A percentile compares a stretch with the other conserved stretches of the same genome.
phyloP scores from a whole-genome alignment of 2,797 vertebrate species.

The Sebastes reedi region DNA sequence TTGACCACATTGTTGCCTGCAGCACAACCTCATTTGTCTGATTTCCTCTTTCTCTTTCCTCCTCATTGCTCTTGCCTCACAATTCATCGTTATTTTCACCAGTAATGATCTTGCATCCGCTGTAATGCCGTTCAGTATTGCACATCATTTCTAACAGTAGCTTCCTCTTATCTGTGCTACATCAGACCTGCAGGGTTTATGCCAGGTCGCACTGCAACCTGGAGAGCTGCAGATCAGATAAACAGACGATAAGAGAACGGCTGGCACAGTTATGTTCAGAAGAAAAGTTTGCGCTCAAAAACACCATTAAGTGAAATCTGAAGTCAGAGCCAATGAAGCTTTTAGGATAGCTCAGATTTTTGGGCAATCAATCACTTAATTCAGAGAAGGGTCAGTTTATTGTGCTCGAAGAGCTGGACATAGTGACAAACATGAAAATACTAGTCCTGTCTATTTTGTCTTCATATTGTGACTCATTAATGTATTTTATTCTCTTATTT shows the following conservation, averaged over 20 bases:
- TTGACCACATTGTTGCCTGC: constrained; percentile 15
- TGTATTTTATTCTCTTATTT: not conserved
- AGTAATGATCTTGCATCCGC: not conserved
- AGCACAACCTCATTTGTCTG: constrained; percentile 29
- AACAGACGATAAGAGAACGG: not conserved
- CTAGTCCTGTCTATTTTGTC: not conserved
- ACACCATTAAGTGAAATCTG: not conserved
- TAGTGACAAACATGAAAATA: not conserved
- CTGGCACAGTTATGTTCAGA: not conserved
- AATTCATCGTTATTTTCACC: constrained; percentile 34
- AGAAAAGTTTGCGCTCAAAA: not conserved
- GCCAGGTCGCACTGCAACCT: not conserved
- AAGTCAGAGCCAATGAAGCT: not conserved
- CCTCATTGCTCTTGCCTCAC: constrained; percentile 22
- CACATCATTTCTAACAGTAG: not conserved
- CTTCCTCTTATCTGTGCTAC: constrained; percentile 15
- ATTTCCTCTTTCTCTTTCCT: constrained; percentile 52
- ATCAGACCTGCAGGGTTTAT: constrained; percentile 11
- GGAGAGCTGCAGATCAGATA: constrained; percentile 8
- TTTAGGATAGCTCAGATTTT: not conserved
- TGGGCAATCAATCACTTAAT: not conserved
- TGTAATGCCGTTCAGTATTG: not conserved
- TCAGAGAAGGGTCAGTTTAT: not conserved
- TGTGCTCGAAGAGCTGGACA: not conserved
- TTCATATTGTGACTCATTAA: not conserved